phyloP scores from a whole-genome alignment of 2,888 invertebrate genomes.

The Rosalia funebris region DNA sequence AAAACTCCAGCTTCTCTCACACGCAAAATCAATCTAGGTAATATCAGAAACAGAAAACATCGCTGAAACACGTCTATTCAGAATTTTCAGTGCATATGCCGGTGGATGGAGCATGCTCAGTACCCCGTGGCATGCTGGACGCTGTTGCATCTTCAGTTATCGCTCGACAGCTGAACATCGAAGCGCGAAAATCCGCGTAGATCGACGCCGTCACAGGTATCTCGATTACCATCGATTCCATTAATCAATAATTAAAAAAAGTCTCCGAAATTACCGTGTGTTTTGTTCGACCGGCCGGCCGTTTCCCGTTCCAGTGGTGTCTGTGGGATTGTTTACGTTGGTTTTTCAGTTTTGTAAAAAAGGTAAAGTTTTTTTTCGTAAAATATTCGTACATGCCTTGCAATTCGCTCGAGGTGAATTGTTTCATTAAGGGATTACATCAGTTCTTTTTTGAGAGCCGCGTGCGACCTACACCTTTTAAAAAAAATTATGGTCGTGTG shows the following conservation, averaged over 20 bases:
- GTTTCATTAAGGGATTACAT: conserved; percentile 2
- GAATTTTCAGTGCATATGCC: conserved; percentile 36
- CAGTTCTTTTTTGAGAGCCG: conserved; percentile 9
- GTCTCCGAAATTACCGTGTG: conserved; percentile 9
- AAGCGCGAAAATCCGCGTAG: conserved; percentile 43
- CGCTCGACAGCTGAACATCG: conserved; percentile 50
- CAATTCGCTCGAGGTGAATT: too few relatives aligned
- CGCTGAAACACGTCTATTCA: conserved; percentile 34
- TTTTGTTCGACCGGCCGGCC: neutral
- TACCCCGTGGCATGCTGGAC: conserved; percentile 52
- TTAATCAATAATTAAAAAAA: conserved; percentile 17
- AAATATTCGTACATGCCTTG: neutral
- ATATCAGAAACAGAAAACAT: conserved; percentile 32
- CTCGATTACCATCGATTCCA: conserved; percentile 25
- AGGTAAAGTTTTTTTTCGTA: neutral
- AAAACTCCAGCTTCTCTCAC: too few relatives aligned
- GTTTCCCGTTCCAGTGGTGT: conserved; percentile 9
- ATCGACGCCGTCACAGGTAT: conserved; percentile 23
- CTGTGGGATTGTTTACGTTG: conserved; percentile 13
- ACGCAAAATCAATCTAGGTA: conserved; percentile 33
- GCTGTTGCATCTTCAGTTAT: conserved; percentile 62
- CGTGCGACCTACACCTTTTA: conserved; percentile 1
- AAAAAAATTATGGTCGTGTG: conserved; percentile 17
- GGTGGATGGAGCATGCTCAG: conserved; percentile 38
- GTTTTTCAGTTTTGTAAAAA: conserved; percentile 3